Conservation (phyloP, 2,888 invertebrate genomes). For the Ennomos fuscantarius region DNA sequence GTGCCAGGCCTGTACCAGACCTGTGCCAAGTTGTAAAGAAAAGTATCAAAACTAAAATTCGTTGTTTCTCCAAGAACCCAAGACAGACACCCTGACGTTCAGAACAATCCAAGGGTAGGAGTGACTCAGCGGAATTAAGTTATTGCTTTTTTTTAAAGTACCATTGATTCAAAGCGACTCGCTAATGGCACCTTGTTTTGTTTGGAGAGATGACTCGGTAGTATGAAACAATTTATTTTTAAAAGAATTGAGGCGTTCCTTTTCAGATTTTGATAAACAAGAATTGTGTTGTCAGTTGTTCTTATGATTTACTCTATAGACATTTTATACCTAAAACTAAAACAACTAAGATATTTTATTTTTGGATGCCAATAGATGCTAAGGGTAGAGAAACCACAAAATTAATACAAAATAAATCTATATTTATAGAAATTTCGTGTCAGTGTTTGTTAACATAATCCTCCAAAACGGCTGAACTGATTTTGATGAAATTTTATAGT, state of each 20-base stretch:
- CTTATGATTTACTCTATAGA: too few species aligned
- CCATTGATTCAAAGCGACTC: slow-evolving; percentile 73
- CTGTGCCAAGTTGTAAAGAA: too few species aligned
- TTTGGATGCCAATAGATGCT: neutral
- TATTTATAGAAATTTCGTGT: too few species aligned
- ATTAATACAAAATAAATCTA: too few species aligned
- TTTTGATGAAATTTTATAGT: too few species aligned
- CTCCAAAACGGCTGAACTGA: too few species aligned
- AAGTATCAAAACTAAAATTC: slow-evolving; percentile 50
- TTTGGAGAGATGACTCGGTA: slow-evolving; percentile 70
- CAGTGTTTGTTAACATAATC: too few species aligned
- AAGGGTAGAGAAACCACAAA: too few species aligned
- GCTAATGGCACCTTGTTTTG: slow-evolving; percentile 77
- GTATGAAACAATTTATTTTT: slow-evolving; percentile 45
- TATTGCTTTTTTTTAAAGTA: slow-evolving; percentile 70
- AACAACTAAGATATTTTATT: neutral
- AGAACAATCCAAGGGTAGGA: slow-evolving; percentile 67
- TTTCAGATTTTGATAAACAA: slow-evolving; percentile 11
- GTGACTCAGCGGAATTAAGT: slow-evolving; percentile 75
- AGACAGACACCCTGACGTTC: slow-evolving; percentile 60
- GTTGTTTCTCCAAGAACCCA: slow-evolving; percentile 47
- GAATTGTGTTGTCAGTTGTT: neutral
- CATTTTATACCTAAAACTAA: too few species aligned
- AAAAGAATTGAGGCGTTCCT: slow-evolving; percentile 33
- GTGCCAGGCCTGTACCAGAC: too few species aligned